phyloP scores from a whole-genome alignment of 2,888 invertebrate genomes.

The Pycnomerus fuliginosus region DNA sequence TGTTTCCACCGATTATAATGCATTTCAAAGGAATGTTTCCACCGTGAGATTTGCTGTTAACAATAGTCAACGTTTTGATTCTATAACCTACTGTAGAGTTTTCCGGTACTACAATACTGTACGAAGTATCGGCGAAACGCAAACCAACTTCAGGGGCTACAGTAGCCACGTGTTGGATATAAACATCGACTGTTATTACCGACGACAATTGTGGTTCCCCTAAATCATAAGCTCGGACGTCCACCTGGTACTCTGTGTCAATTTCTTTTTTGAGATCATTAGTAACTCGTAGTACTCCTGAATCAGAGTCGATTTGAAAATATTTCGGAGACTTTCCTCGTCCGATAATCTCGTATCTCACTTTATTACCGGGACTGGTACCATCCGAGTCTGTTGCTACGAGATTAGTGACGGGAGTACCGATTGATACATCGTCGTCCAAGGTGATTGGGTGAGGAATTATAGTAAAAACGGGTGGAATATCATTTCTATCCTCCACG shows the following conservation, averaged over 20 bases:
- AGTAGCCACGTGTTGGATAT: constrained; percentile 75
- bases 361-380: constrained; percentile 80
- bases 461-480: constrained; percentile 82
- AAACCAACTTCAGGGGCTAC: constrained; percentile 70
- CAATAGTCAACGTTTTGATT: constrained; percentile 70
- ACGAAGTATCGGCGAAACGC: constrained; percentile 85
- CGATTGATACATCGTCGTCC: constrained; percentile 80
- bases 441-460: constrained; percentile 80
- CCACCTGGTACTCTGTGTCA: constrained; percentile 84
- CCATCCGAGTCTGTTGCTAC: constrained; percentile 83
- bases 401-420: constrained; percentile 75
- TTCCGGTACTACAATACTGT: constrained; percentile 80
- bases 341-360: constrained; percentile 78
- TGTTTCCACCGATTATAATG: constrained; percentile 74
- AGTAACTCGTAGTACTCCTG: constrained; percentile 75
- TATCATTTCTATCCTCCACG: constrained; percentile 85
- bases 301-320: constrained; percentile 84
- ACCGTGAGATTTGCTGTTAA: constrained; percentile 70
- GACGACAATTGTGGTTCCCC: constrained; percentile 84
- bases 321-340: constrained; percentile 79
- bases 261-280: constrained; percentile 84
- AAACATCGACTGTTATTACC: constrained; percentile 77
- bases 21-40: constrained; percentile 75
- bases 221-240: constrained; percentile 82
- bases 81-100: constrained; percentile 67